Conservation (phyloP, 2,113 vertebrate genomes). For the Macaca mulatta region DNA sequence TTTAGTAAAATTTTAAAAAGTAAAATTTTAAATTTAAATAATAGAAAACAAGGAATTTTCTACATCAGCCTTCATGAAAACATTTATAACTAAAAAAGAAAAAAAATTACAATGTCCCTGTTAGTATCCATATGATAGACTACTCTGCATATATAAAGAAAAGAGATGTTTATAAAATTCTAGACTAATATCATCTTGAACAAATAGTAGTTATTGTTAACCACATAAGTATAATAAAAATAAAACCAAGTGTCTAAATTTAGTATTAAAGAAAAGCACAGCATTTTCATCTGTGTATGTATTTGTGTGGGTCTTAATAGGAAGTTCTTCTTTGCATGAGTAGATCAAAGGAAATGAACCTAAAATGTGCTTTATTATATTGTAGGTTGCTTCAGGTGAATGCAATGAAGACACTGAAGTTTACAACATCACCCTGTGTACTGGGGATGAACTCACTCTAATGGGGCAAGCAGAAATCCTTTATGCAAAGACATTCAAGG, state of each 20-base stretch:
- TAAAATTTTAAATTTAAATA: neutral
- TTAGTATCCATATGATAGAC: neutral
- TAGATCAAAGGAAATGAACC: neutral
- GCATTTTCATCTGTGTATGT: neutral
- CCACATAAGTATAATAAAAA: neutral
- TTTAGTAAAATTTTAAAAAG: neutral
- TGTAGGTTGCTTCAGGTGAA: conserved; percentile 96
- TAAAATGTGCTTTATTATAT: conserved; percentile 22
- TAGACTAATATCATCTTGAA: neutral
- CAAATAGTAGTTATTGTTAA: neutral
- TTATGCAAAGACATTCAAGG: conserved; percentile 96
- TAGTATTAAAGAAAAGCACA: neutral
- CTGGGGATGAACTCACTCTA: conserved; percentile 96
- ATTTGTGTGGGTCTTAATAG: neutral
- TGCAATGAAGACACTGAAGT: conserved; percentile 98
- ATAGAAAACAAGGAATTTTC: neutral
- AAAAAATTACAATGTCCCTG: neutral
- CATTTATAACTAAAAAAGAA: conserved; percentile 24
- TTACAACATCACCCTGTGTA: conserved; percentile 97
- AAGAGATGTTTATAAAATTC: neutral
- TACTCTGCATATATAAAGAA: neutral
- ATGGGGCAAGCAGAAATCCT: conserved; percentile 99
- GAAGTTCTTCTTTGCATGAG: neutral
- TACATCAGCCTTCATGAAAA: neutral
- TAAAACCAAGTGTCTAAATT: conserved; percentile 19